Conservation (phyloP, 2,797 vertebrate genomes). For the Holocentrus rufus region DNA sequence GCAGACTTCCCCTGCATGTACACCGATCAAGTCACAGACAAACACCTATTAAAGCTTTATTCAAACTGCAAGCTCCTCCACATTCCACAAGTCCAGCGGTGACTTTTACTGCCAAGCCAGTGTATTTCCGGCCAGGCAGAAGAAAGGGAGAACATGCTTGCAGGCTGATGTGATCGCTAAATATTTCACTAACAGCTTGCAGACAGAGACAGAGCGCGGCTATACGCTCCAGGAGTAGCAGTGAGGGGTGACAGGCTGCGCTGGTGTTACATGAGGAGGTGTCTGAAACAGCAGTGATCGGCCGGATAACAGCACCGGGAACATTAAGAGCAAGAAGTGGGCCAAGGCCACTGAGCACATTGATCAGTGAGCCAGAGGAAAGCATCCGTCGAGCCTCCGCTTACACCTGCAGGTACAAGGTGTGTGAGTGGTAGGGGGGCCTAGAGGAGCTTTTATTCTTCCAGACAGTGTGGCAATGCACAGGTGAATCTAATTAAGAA, state of each 20-base stretch:
- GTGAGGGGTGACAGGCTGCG: slow-evolving; percentile 61
- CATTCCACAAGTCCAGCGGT: slow-evolving; percentile 20
- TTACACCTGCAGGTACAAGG: slow-evolving; percentile 67
- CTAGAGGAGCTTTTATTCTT: slow-evolving; percentile 38
- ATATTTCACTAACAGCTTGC: slow-evolving; percentile 75
- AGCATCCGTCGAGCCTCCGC: slow-evolving; percentile 33
- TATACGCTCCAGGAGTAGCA: slow-evolving; percentile 53
- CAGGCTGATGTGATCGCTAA: slow-evolving; percentile 68
- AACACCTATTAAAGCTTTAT: slow-evolving; percentile 52
- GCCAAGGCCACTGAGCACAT: slow-evolving; percentile 27
- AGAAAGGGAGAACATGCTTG: slow-evolving; percentile 47
- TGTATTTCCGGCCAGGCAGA: slow-evolving; percentile 63
- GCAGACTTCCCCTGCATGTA: not conserved
- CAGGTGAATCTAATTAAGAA: slow-evolving; percentile 39
- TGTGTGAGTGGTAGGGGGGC: slow-evolving; percentile 43
- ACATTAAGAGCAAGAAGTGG: slow-evolving; percentile 42
- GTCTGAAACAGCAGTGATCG: slow-evolving; percentile 65
- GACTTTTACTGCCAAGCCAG: slow-evolving; percentile 46
- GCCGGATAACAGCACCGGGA: slow-evolving; percentile 46
- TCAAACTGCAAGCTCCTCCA: slow-evolving; percentile 46
- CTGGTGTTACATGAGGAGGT: slow-evolving; percentile 61
- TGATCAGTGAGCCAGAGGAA: slow-evolving; percentile 37
- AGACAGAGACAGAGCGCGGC: slow-evolving; percentile 46
- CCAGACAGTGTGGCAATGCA: slow-evolving; percentile 36
- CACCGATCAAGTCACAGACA: slow-evolving; percentile 15